Conservation (phyloP, 2,113 vertebrate species). For the Rhinopomastus cyanomelas region DNA sequence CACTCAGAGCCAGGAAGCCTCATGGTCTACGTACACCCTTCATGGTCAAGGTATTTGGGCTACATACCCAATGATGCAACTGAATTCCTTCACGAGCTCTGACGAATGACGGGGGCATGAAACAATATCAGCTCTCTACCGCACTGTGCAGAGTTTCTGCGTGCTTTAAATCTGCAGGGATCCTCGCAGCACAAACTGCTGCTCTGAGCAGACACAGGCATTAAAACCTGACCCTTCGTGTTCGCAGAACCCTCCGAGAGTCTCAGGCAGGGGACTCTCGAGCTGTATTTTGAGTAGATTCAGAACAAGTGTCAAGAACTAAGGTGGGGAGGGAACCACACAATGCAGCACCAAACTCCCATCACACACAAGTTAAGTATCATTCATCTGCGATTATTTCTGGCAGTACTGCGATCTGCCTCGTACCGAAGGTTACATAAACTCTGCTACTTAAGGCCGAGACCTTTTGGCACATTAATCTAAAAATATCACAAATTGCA, state of each 20-base stretch:
- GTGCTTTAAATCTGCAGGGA: conserved; percentile 25
- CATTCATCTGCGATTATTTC: conserved; percentile 3
- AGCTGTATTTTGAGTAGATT: not conserved
- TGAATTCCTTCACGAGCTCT: conserved; percentile 41
- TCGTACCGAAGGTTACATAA: conserved; percentile 32
- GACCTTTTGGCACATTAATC: conserved; percentile 32
- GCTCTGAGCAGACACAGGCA: not conserved
- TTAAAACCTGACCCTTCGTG: not conserved
- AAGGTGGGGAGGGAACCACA: not conserved
- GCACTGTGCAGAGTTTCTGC: not conserved
- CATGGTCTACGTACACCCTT: conserved; percentile 32
- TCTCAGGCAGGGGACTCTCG: not conserved
- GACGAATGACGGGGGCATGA: conserved; percentile 30
- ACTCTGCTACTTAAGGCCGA: conserved; percentile 12
- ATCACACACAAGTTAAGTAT: not conserved
- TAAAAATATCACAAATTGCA: conserved; percentile 28
- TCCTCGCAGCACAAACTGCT: not conserved
- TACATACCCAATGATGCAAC: conserved; percentile 52
- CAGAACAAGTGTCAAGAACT: not conserved
- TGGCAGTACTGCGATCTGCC: not conserved
- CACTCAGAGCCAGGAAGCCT: conserved; percentile 32
- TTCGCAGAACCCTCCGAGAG: not conserved
- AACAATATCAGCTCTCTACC: conserved; percentile 19
- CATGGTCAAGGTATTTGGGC: conserved; percentile 60
- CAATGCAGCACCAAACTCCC: not conserved